phyloP scores from a whole-genome alignment of 2,113 vertebrate species.

The western clawed frog (Xenopus tropicalis) region DNA sequence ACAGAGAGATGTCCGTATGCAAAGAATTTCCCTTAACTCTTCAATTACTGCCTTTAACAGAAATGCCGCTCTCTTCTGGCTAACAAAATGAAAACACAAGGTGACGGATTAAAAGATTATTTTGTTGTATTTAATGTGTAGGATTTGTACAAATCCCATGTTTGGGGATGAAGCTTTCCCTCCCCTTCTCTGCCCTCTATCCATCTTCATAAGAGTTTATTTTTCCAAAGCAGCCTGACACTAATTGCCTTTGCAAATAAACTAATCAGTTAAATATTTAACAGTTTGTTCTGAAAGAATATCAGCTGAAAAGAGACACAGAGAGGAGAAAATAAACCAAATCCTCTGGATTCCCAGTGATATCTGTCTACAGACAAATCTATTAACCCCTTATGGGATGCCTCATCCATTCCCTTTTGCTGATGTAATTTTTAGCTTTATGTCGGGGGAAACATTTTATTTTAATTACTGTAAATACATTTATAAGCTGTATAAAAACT shows the following conservation, averaged over 20 bases:
- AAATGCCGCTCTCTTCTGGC: conserved; percentile 12
- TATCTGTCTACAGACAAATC: conserved; percentile 26
- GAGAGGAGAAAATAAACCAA: conserved; percentile 43
- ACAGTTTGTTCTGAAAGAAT: conserved; percentile 35
- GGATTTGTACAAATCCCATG: conserved; percentile 38
- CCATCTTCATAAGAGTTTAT: conserved; percentile 51
- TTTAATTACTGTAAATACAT: no score
- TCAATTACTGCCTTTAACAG: conserved; percentile 7
- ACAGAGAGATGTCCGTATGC: conserved; percentile 6
- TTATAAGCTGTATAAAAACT: no score
- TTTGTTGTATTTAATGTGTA: conserved; percentile 32
- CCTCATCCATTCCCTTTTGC: neutral
- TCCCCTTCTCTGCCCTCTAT: conserved; percentile 22
- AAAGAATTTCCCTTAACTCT: conserved; percentile 24
- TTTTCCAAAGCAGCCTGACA: conserved; percentile 51
- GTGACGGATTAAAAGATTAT: conserved; percentile 40
- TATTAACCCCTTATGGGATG: conserved; percentile 24
- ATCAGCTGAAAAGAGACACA: conserved; percentile 33
- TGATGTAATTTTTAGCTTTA: neutral
- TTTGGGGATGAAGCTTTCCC: conserved; percentile 30
- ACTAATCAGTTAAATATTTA: conserved; percentile 49
- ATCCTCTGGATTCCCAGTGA: conserved; percentile 19
- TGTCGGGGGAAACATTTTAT: no score
- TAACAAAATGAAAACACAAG: conserved; percentile 27
- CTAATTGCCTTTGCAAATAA: conserved; percentile 52